phyloP scores from a whole-genome alignment of 2,113 vertebrate species.

The Rhea americana region DNA sequence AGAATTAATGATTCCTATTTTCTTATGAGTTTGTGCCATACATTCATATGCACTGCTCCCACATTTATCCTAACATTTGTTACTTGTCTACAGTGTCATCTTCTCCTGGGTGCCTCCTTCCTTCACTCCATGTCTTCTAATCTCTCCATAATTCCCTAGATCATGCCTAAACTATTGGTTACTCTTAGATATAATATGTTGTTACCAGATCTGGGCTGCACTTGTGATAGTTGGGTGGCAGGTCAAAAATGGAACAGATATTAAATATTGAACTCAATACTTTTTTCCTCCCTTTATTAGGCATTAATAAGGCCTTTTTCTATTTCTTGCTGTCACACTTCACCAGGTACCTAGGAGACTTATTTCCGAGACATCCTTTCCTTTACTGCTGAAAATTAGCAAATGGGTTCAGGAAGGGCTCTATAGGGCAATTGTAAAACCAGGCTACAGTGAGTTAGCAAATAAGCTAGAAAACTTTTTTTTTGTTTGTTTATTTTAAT shows the following conservation, averaged over 20 bases:
- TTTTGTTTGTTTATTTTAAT: background rate
- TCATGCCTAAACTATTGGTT: background rate
- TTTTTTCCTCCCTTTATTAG: background rate
- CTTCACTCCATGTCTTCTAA: background rate
- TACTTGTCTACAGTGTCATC: background rate
- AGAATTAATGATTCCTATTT: background rate
- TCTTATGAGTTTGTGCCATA: background rate
- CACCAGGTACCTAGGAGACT: background rate
- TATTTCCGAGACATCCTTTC: background rate
- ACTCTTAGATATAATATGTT: background rate
- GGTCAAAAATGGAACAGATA: too few relatives aligned
- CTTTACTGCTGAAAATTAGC: background rate
- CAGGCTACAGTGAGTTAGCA: background rate
- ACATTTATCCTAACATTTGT: background rate
- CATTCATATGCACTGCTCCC: background rate
- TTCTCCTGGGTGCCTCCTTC: background rate
- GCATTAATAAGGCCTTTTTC: background rate
- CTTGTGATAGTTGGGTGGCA: background rate
- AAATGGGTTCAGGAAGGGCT: background rate
- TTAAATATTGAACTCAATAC: background rate
- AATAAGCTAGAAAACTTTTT: background rate
- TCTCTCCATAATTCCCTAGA: background rate
- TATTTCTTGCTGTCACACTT: background rate
- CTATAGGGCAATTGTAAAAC: background rate
- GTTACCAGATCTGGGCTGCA: background rate